These are phyloP conservation scores for Elmis aenea DNA, from an alignment of 2,888 invertebrate species.

Conservation along the genomic window DNA sequence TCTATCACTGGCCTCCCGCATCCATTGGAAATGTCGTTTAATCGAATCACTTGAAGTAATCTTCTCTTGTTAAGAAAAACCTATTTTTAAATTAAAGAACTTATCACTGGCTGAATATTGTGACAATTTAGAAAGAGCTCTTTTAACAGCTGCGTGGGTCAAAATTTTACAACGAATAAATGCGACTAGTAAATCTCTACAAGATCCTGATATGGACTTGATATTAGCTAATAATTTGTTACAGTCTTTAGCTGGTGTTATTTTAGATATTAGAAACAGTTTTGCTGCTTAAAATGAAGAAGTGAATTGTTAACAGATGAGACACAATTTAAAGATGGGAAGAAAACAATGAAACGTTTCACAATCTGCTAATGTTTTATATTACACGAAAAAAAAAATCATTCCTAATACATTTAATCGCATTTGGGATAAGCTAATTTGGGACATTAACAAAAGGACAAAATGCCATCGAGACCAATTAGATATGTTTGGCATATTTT, in stretches of 20 bases:
- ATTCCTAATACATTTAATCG: no score
- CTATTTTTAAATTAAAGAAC: neutral
- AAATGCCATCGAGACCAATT: no score
- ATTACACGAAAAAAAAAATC: no score
- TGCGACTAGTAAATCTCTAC: neutral
- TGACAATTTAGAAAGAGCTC: neutral
- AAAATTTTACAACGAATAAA: neutral
- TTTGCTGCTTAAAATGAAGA: neutral
- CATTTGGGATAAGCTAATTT: no score
- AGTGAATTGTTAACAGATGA: neutral
- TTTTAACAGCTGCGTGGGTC: neutral
- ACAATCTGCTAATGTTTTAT: no score
- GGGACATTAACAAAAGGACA: no score
- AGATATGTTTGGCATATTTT: no score
- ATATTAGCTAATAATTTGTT: neutral
- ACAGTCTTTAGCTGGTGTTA: neutral
- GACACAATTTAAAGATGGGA: no score
- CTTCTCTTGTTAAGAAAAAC: neutral
- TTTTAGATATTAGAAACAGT: neutral
- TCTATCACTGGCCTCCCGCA: no score
- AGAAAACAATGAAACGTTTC: no score
- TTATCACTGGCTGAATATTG: neutral
- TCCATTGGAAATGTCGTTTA: no score
- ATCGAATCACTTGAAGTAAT: neutral
- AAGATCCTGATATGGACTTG: neutral